A percentile compares a stretch with the other conserved stretches of the same genome.
Evolutionary conservation across 2,113 vertebrate genomes (phyloP).

Genomic region (Apeltes quadracus): DNA sequence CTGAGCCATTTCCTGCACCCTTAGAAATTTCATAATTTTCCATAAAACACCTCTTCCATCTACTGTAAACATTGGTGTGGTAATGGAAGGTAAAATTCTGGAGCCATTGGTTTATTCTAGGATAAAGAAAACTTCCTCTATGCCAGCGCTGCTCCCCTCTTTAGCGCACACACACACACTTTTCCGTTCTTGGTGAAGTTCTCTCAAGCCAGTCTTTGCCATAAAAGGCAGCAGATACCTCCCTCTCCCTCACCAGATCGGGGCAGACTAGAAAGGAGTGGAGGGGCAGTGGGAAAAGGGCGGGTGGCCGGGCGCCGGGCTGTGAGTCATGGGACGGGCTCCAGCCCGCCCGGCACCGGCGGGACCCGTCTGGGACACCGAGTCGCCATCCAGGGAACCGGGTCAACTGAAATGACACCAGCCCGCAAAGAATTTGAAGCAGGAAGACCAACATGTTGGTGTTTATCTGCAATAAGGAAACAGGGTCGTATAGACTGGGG

Average conservation of each 20-base stretch:
- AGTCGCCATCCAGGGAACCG: neutral
- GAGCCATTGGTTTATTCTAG: constrained; percentile 68
- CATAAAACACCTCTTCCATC: constrained; percentile 46
- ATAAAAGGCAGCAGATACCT: constrained; percentile 75
- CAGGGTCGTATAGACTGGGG: constrained; percentile 25
- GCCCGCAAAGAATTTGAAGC: neutral
- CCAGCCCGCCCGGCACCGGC: constrained; percentile 55
- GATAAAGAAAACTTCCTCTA: constrained; percentile 65
- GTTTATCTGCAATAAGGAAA: constrained; percentile 49
- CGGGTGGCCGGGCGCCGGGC: constrained; percentile 30
- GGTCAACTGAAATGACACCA: neutral
- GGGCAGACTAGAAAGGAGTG: constrained; percentile 50
- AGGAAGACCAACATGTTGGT: constrained; percentile 18
- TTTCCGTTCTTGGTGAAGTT: constrained; percentile 66
- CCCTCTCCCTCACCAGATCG: constrained; percentile 61
- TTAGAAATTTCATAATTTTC: constrained; percentile 66
- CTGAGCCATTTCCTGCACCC: constrained; percentile 65
- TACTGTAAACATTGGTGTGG: constrained; percentile 54
- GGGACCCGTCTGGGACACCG: constrained; percentile 8
- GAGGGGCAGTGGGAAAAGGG: constrained; percentile 44
- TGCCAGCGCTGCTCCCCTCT: constrained; percentile 59
- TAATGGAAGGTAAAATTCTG: constrained; percentile 60
- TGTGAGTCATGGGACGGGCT: neutral
- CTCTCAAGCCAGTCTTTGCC: constrained; percentile 61
- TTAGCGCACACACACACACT: constrained; percentile 36